Base-by-base conservation (phyloP, 2,113 vertebrate species). In the Phylloscopus trochilus region DNA sequence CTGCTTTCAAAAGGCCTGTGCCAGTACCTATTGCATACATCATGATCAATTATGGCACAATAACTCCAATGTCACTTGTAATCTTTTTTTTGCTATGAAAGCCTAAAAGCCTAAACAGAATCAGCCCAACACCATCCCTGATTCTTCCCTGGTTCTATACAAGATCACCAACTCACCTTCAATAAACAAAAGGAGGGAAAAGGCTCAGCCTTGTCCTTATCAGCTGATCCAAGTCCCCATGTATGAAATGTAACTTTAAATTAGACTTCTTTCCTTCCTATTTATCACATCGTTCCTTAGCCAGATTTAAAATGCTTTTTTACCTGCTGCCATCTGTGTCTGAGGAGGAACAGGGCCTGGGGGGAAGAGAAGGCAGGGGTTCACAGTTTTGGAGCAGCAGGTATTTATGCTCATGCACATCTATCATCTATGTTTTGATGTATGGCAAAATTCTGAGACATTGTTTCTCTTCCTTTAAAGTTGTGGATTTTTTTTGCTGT, bases 351-450 rank as follows among this genome's bases (percentile, higher is more conserved):
- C 3, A 47, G 10, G 7, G 8, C 2, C 37, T 1, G 2, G 15
- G 1, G 2, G 31, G 5, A 13, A 68, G 33, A 31, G 23, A 51
- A 89, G 28, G 3, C 0, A 8, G 8, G 8, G 4, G 3, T 18
- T 56, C 39, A 35, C 27, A 56, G 11, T 72, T 70, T 33, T 72
- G 35, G 21, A 84, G 33, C 18, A 67, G 33, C 26, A 81, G 18
- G 12, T 67, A 11, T 47, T 92, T 92, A 33, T 87, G 62, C 21
- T 23, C 10, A 46, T 10, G 28, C 10, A 69, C 10, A 26, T 28
- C 8, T 77, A 6, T 58, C 37, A 52, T 22, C 21, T 51, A 9
- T 43, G 55, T 46, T 86, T 70, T 52, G 17, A 72, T 39, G 11
- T 51, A 52, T 6, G 12, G 14, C 7, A 68, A 53, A 89, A 70